phyloP scores from a whole-genome alignment of 2,888 invertebrate species.

The Megastigmus dorsalis region DNA sequence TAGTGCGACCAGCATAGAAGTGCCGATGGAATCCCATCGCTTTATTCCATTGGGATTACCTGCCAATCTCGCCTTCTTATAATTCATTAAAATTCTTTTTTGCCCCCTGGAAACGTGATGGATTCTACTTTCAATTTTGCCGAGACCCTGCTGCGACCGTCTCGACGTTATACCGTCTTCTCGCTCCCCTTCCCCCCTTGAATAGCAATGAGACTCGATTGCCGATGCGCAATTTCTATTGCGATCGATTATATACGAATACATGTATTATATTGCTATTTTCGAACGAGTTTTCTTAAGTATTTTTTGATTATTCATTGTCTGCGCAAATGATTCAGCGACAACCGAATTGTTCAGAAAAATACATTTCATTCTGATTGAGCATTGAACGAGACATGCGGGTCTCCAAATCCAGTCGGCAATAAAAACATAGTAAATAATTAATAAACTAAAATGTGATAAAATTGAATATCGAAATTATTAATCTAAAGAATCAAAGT shows the following conservation, averaged over 20 bases:
- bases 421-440: neutral
- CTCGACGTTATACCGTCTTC: constrained; percentile 58
- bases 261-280: too few relatives aligned
- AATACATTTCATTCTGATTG: neutral
- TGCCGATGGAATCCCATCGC: constrained; percentile 40
- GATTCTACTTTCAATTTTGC: constrained; percentile 74
- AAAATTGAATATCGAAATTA: too few relatives aligned
- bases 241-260: constrained; percentile 34
- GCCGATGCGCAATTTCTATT: constrained; percentile 56
- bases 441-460: too few relatives aligned
- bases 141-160: constrained; percentile 70
- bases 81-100: constrained; percentile 74
- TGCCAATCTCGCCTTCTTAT: constrained; percentile 67
- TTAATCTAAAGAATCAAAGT: too few relatives aligned
- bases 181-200: constrained; percentile 65
- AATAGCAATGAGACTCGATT: constrained; percentile 71
- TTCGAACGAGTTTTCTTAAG: too few relatives aligned
- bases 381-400: neutral
- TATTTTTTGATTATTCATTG: too few relatives aligned
- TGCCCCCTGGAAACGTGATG: constrained; percentile 73
- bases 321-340: too few relatives aligned
- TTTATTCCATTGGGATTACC: constrained; percentile 63
- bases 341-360: too few relatives aligned
- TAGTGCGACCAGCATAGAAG: neutral
- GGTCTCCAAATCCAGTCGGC: neutral